These are phyloP conservation scores for Tinea trinotella DNA, from an alignment of 2,888 invertebrate genomes.

Conservation along the genomic window DNA sequence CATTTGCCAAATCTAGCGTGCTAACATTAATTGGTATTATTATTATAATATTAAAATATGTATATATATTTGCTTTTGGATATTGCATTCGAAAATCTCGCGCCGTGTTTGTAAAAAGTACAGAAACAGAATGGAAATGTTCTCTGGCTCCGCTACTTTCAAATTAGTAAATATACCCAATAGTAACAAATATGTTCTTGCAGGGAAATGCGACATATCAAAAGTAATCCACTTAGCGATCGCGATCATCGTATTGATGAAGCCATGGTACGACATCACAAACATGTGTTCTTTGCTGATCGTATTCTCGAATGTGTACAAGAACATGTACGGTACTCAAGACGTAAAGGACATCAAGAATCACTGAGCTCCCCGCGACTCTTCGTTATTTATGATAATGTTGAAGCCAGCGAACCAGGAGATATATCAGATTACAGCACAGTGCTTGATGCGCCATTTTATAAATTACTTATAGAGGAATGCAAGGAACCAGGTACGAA, in stretches of 20 bases:
- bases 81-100: too few relatives aligned
- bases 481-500: slow-evolving; percentile 62
- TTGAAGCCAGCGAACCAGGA: slow-evolving; percentile 78
- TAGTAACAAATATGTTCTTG: too few relatives aligned
- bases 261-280: slow-evolving; percentile 70
- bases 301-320: slow-evolving; percentile 78
- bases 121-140: not conserved
- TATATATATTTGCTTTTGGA: too few relatives aligned
- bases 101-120: too few relatives aligned
- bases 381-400: slow-evolving; percentile 80
- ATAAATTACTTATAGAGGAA: slow-evolving; percentile 74
- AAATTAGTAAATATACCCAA: too few relatives aligned
- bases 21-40: too few relatives aligned
- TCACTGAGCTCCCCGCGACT: slow-evolving; percentile 76
- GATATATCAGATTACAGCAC: slow-evolving; percentile 74
- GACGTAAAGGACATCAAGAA: slow-evolving; percentile 46
- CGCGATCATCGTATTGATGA: slow-evolving; percentile 65
- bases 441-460: slow-evolving; percentile 73
- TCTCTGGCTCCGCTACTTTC: too few relatives aligned
- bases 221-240: slow-evolving; percentile 58
- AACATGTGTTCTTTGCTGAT: slow-evolving; percentile 77
- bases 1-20: too few relatives aligned
- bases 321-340: slow-evolving; percentile 71
- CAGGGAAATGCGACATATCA: slow-evolving; percentile 71
- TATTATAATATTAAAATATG: too few relatives aligned